phyloP scores from a whole-genome alignment of 1,140 invertebrate genomes.

The Drosophila carrolli region DNA sequence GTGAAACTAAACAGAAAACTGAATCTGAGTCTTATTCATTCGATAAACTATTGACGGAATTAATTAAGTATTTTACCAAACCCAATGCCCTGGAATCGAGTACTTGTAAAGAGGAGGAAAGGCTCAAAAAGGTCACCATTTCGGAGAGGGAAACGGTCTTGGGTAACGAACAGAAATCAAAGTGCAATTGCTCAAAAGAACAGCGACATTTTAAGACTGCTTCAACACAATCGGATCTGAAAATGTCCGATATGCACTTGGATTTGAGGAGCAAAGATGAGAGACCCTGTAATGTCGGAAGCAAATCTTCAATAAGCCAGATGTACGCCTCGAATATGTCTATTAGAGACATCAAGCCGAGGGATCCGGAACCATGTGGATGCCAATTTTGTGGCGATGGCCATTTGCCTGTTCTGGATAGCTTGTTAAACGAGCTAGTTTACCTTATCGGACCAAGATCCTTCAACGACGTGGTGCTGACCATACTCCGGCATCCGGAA shows the following conservation, averaged over 20 bases:
- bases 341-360: background rate
- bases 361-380: background rate
- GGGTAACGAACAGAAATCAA: background rate
- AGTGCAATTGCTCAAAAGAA: background rate
- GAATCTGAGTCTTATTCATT: background rate
- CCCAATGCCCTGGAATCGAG: background rate
- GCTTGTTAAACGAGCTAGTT: conserved; percentile 15
- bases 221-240: background rate
- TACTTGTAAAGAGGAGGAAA: background rate
- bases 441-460: conserved; percentile 16
- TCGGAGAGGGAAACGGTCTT: background rate
- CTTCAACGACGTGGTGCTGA: conserved; percentile 33
- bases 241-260: background rate
- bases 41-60: conserved; percentile 10
- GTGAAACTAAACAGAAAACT: background rate
- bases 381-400: conserved; percentile 32
- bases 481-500: conserved; percentile 37
- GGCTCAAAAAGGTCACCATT: conserved; percentile 1
- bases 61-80: background rate
- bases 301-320: background rate
- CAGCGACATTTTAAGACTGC: background rate
- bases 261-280: background rate
- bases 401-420: conserved; percentile 9
- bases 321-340: background rate
- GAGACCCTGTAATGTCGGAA: background rate